These are phyloP conservation scores for Monodelphis domestica DNA, from an alignment of 2,797 vertebrate genomes.

Conservation along the genomic window DNA sequence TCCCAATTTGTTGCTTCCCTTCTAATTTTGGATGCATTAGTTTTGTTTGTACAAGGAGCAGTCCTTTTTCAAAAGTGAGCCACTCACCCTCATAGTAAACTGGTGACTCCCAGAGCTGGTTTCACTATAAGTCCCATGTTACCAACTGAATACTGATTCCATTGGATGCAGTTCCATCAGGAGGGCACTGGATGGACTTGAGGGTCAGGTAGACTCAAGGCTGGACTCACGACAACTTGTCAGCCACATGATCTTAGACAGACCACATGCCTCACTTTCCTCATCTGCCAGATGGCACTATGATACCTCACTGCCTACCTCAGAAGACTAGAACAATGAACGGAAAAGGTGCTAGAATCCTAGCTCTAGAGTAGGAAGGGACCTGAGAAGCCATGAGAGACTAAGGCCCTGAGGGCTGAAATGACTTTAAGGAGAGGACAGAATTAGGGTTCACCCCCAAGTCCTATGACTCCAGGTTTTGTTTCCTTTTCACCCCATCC, in stretches of 20 bases:
- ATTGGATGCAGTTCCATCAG: background rate
- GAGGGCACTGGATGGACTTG: background rate
- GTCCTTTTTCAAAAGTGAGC: constrained; percentile 69
- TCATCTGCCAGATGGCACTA: background rate
- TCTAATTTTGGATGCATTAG: no score
- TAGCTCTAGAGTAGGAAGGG: no score
- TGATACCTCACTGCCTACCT: constrained; percentile 41
- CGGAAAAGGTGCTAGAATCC: no score
- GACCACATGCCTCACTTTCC: background rate
- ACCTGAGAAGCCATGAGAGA: no score
- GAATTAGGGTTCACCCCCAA: constrained; percentile 51
- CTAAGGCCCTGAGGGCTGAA: constrained; percentile 22
- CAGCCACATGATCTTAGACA: background rate
- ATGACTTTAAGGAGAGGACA: constrained; percentile 21
- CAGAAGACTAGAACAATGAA: constrained; percentile 32
- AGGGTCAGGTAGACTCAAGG: background rate
- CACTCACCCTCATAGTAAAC: constrained; percentile 57
- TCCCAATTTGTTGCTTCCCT: no score
- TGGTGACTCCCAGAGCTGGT: constrained; percentile 57
- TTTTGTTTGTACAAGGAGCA: no score
- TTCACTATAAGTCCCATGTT: constrained; percentile 16
- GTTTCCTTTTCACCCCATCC: constrained; percentile 52
- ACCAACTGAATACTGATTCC: background rate
- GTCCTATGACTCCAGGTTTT: no score
- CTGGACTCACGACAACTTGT: background rate